Evolutionary conservation across 2,888 invertebrate species (phyloP), one percentile per base, ranked within the genome.

Genomic region (Drosophila demipolita): DNA sequence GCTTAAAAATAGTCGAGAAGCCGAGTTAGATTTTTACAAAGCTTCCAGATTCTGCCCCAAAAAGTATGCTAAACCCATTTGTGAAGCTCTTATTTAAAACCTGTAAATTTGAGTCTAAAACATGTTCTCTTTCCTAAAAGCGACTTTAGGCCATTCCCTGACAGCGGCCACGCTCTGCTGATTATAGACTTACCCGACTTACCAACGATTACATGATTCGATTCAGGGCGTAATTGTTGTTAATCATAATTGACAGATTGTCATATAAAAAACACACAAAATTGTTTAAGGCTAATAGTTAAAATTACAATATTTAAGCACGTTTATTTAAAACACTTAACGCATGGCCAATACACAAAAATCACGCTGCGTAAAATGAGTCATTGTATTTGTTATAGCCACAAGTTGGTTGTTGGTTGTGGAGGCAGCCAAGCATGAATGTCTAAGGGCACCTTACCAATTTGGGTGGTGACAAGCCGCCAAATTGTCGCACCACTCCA

Each of bases 351-450:
- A 75, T 65, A 74, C 89, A 77, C 53, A 35, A 52, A 78, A 73
- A 65, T 54, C 59, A 67, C 60, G 54, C 60, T 66, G 23, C 48
- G 58, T 11, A 32, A 49, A 5, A 54, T 45, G 26, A 63, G 50
- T 65, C 65, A 17, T 26, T 49, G 45, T 36, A 45, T 57, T 66
- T 36, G 36, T 36, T 69, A 20, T 48, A 67, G 79, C 57, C 69
- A 59, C 57, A 67, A 75, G 6, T 75, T 1, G 20, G 3, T 23
- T 45, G 20, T 20, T 2, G 15, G 15, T 23, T 45, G 20, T 20
- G 2, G 15, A 15, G 70, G 67, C 87, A 89, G 80, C 83, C 82
- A 81, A 85, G 91, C 91, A 83, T 92, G 92, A 92, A 91, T 89
- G 91, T 88, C 87, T 80, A 82, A 83, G 87, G 82, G 69, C 77